These are phyloP conservation scores for Dendrolimus kikuchii DNA, from an alignment of 1,140 invertebrate species.

Conservation along the genomic window DNA sequence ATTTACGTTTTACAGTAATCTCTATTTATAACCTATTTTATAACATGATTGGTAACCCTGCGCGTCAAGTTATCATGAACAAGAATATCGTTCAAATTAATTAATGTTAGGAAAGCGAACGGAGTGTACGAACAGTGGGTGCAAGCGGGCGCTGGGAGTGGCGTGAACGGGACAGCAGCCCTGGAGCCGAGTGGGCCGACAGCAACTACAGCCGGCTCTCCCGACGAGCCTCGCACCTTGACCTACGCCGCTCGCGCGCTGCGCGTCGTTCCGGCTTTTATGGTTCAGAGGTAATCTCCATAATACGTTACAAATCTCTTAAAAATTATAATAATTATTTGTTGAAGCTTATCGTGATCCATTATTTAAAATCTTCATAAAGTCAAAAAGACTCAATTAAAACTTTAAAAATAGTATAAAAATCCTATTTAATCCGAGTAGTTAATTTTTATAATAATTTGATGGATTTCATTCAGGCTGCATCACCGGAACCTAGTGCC, in stretches of 20 bases:
- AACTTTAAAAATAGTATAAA: not conserved
- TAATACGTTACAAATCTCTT: too few species aligned
- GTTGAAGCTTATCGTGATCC: not conserved
- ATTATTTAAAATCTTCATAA: not conserved
- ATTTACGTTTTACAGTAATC: too few species aligned
- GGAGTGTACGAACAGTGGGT: conserved; percentile 49
- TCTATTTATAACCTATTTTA: too few species aligned
- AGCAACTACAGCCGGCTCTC: conserved; percentile 31
- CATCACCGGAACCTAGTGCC: conserved; percentile 51
- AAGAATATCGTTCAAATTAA: not conserved
- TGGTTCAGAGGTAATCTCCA: conserved; percentile 15
- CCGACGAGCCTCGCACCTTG: conserved; percentile 50
- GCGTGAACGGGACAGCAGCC: conserved; percentile 55
- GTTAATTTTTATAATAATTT: not conserved
- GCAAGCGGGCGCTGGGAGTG: conserved; percentile 40
- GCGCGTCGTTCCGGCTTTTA: conserved; percentile 31
- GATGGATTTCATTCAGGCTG: conserved; percentile 26
- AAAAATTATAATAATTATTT: too few species aligned
- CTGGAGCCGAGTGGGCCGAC: conserved; percentile 35
- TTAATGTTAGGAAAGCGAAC: conserved; percentile 51
- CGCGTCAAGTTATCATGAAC: too few species aligned
- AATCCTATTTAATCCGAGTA: not conserved
- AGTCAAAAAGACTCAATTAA: not conserved
- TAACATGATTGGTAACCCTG: too few species aligned
- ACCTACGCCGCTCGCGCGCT: conserved; percentile 34